Conservation (phyloP, 2,113 vertebrate genomes). For the Muscicapa adusta region DNA sequence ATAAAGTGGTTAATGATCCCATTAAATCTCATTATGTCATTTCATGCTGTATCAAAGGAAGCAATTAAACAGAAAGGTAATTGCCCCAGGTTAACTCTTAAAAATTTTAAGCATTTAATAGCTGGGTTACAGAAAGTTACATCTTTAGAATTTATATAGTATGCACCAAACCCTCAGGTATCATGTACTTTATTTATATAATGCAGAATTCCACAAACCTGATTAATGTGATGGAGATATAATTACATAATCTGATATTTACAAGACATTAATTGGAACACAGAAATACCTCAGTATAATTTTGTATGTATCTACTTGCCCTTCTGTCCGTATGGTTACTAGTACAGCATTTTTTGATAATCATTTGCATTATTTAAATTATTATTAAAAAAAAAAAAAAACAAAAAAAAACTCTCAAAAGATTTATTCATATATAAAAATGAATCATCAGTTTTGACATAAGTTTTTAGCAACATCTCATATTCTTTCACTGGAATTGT, state of each 20-base stretch:
- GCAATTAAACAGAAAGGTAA: constrained; percentile 42
- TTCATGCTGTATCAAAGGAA: constrained; percentile 41
- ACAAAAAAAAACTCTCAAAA: background rate
- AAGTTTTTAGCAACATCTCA: background rate
- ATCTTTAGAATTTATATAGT: background rate
- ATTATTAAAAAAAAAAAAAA: background rate
- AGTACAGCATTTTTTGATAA: background rate
- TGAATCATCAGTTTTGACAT: background rate
- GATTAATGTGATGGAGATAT: background rate
- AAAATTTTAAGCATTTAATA: constrained; percentile 29
- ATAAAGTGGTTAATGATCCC: constrained; percentile 42
- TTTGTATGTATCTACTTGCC: background rate
- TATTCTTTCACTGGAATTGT: background rate
- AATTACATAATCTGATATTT: constrained; percentile 4
- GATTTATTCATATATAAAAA: background rate
- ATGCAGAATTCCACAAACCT: background rate
- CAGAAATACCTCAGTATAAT: background rate
- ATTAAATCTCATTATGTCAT: constrained; percentile 52
- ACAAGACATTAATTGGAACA: background rate
- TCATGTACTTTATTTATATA: background rate
- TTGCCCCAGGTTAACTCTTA: constrained; percentile 20
- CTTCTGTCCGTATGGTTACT: background rate
- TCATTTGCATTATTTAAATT: background rate
- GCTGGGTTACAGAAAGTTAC: constrained; percentile 1
- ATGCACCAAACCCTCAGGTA: background rate